Conservation (phyloP, 2,113 vertebrate genomes). For the Odontesthes bonariensis region DNA sequence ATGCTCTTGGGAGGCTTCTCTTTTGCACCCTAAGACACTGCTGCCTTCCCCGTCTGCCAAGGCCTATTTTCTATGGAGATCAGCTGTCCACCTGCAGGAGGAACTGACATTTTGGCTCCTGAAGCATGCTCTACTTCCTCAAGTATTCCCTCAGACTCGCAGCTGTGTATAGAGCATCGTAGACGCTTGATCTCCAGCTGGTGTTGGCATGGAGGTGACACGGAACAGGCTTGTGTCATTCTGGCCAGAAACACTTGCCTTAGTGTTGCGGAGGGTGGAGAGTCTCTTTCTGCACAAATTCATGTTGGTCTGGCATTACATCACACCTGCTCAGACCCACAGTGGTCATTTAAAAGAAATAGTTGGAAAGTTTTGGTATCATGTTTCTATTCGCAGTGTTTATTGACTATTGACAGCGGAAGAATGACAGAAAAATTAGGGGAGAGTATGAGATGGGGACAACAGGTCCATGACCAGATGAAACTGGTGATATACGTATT, state of each 20-base stretch:
- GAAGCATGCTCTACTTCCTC: slow-evolving; percentile 47
- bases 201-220: slow-evolving; percentile 49
- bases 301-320: too few species aligned
- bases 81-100: slow-evolving; percentile 75
- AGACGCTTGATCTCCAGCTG: slow-evolving; percentile 57
- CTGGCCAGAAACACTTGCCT: slow-evolving; percentile 33
- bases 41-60: slow-evolving; percentile 57
- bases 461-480: not conserved
- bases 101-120: slow-evolving; percentile 75
- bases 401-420: too few species aligned
- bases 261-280: slow-evolving; percentile 13
- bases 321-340: too few species aligned
- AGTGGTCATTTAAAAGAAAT: too few species aligned
- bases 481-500: not conserved
- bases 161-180: slow-evolving; percentile 54
- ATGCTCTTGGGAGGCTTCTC: slow-evolving; percentile 57
- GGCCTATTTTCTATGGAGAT: slow-evolving; percentile 68
- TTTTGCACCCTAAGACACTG: slow-evolving; percentile 56
- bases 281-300: slow-evolving; percentile 13
- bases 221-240: slow-evolving; percentile 28
- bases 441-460: not conserved
- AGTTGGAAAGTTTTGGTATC: too few species aligned
- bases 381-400: too few species aligned
- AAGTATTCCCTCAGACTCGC: slow-evolving; percentile 58
- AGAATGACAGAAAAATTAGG: too few species aligned